Evolutionary conservation across 2,888 invertebrate species (phyloP).

Genomic region (Clanis bilineata): DNA sequence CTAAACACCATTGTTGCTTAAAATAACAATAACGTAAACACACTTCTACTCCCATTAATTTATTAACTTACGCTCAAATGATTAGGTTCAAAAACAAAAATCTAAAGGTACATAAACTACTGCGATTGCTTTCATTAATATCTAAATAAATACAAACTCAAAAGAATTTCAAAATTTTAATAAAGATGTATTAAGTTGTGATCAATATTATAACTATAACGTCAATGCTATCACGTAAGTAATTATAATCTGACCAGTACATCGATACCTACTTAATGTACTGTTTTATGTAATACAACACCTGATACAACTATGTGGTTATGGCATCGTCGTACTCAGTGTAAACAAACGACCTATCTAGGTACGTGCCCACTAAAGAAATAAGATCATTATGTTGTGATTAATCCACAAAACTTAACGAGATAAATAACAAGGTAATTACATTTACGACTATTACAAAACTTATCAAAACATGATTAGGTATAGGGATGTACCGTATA

Average conservation of each 20-base stretch:
- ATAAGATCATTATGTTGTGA: neutral
- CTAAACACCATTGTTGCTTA: too few species aligned
- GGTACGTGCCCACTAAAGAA: neutral
- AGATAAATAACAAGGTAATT: too few species aligned
- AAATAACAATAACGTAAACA: neutral
- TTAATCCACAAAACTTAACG: too few species aligned
- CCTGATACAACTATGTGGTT: conserved; percentile 53
- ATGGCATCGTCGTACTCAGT: conserved; percentile 49
- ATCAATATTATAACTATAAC: neutral
- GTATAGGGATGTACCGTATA: too few species aligned
- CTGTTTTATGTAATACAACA: conserved; percentile 57
- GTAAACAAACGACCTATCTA: conserved; percentile 49
- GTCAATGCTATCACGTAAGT: conserved; percentile 18
- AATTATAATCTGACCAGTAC: conserved; percentile 19
- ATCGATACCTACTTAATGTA: conserved; percentile 24
- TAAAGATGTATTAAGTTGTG: neutral
- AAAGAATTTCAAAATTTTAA: too few species aligned
- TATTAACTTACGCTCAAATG: too few species aligned
- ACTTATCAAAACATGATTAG: too few species aligned
- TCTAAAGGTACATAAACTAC: too few species aligned
- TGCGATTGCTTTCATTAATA: too few species aligned
- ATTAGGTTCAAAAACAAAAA: too few species aligned
- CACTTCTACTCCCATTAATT: neutral
- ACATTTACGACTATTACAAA: too few species aligned
- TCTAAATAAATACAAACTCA: too few species aligned